Evolutionary conservation across 1,140 invertebrate species (phyloP).

Genomic region (Macrobrachium rosenbergii): DNA sequence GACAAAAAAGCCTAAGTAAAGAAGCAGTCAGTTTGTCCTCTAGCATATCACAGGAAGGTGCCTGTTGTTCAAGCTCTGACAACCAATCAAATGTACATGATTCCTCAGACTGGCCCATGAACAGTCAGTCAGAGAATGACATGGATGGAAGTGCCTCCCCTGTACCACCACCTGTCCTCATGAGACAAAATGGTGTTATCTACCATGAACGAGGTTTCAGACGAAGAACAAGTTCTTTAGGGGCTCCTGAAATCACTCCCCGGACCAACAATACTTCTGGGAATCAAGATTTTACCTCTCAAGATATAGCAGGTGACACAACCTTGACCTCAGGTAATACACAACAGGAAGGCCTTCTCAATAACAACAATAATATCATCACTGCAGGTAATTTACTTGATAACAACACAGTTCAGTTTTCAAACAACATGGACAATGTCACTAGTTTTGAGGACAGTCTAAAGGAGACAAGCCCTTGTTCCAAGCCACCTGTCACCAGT

Average conservation of each 20-base stretch:
- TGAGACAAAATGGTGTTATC: constrained; percentile 58
- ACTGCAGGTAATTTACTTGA: constrained; percentile 37
- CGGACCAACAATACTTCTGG: constrained; percentile 21
- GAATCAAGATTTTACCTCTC: constrained; percentile 51
- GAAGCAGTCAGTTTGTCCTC: constrained; percentile 74
- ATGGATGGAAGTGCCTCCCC: constrained; percentile 66
- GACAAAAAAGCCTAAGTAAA: constrained; percentile 85
- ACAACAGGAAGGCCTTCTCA: constrained; percentile 56
- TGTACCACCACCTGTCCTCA: constrained; percentile 54
- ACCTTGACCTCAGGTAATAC: constrained; percentile 46
- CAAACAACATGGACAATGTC: constrained; percentile 66
- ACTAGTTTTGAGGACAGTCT: constrained; percentile 69
- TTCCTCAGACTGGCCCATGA: constrained; percentile 67
- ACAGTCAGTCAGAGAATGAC: constrained; percentile 67
- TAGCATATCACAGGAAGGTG: constrained; percentile 67
- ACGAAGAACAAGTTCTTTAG: constrained; percentile 43
- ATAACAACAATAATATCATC: constrained; percentile 63
- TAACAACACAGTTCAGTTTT: constrained; percentile 49
- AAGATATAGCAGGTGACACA: constrained; percentile 46
- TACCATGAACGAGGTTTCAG: constrained; percentile 56
- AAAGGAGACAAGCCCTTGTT: constrained; percentile 67
- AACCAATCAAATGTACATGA: constrained; percentile 67
- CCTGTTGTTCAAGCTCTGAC: constrained; percentile 64
- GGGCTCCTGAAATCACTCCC: constrained; percentile 39
- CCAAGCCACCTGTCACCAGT: constrained; percentile 65